Conservation (phyloP, 2,797 vertebrate genomes). For the Smutsia temminckii region DNA sequence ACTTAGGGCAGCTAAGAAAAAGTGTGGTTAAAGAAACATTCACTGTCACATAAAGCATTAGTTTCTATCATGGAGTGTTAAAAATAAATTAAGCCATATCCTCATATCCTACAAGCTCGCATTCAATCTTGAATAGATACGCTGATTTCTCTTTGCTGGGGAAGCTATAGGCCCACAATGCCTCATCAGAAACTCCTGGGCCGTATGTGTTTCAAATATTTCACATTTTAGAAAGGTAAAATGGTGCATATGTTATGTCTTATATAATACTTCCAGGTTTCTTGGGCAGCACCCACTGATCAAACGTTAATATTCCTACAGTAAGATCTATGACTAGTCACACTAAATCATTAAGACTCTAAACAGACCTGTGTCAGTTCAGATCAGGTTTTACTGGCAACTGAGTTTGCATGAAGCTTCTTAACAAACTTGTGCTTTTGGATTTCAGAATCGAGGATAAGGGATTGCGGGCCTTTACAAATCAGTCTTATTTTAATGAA, state of each 20-base stretch:
- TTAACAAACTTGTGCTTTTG: background rate
- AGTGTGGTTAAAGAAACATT: constrained; percentile 6
- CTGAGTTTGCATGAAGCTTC: background rate
- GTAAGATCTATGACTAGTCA: background rate
- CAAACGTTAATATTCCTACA: background rate
- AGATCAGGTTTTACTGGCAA: constrained; percentile 9
- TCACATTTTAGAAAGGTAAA: constrained; percentile 2
- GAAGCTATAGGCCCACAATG: background rate
- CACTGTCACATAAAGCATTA: background rate
- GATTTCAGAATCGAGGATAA: constrained; percentile 28
- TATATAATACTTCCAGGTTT: background rate
- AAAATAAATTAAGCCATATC: background rate
- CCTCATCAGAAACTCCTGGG: background rate
- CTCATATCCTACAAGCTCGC: background rate
- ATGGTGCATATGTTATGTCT: background rate
- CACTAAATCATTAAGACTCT: background rate
- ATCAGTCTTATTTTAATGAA: constrained; percentile 6
- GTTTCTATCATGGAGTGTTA: background rate
- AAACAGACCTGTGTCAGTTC: background rate
- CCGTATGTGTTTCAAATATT: background rate
- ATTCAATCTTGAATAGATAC: background rate
- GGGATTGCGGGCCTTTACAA: background rate
- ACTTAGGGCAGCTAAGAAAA: background rate
- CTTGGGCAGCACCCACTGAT: background rate
- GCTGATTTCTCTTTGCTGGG: background rate